Evolutionary conservation across 2,113 vertebrate genomes (phyloP).

Genomic region (Ceyx melanurus): DNA sequence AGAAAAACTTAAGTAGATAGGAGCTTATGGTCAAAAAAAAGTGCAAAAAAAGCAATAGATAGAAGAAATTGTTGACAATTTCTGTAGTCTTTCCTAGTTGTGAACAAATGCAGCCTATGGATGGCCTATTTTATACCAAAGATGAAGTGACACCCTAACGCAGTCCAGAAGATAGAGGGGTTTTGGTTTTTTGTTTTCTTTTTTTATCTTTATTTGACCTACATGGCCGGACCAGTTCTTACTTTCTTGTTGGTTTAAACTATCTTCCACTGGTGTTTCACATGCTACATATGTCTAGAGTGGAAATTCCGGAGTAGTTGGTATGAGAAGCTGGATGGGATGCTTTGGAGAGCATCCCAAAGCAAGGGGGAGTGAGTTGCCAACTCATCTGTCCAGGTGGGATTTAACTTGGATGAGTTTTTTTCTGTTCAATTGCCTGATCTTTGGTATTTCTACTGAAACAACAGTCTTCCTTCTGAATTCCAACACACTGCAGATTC

Average conservation of each 20-base stretch:
- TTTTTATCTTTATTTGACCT: slow-evolving; percentile 86
- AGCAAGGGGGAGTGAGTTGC: slow-evolving; percentile 16
- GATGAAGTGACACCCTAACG: slow-evolving; percentile 93
- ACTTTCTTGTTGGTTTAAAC: slow-evolving; percentile 82
- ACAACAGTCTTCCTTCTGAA: slow-evolving; percentile 76
- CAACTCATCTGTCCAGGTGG: slow-evolving; percentile 9
- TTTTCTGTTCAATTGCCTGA: slow-evolving; percentile 59
- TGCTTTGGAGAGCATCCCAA: slow-evolving; percentile 47
- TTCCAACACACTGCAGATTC: slow-evolving; percentile 19
- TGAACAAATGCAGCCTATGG: slow-evolving; percentile 97
- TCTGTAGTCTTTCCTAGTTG: slow-evolving; percentile 99
- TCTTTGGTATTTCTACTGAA: slow-evolving; percentile 61
- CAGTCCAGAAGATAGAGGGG: slow-evolving; percentile 81
- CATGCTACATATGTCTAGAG: slow-evolving; percentile 68
- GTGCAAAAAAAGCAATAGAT: slow-evolving; percentile 95
- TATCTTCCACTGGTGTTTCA: slow-evolving; percentile 85
- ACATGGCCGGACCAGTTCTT: slow-evolving; percentile 94
- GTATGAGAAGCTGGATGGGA: slow-evolving; percentile 28
- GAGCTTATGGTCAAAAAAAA: slow-evolving; percentile 91
- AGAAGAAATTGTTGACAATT: slow-evolving; percentile 99
- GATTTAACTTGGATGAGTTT: slow-evolving; percentile 58
- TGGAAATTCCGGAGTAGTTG: slow-evolving; percentile 62
- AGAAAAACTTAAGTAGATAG: slow-evolving; percentile 86
- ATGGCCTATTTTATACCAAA: slow-evolving; percentile 99
- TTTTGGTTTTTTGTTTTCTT: slow-evolving; percentile 60